phyloP scores from a whole-genome alignment of 2,888 invertebrate species.

The Strigamia maritima region DNA sequence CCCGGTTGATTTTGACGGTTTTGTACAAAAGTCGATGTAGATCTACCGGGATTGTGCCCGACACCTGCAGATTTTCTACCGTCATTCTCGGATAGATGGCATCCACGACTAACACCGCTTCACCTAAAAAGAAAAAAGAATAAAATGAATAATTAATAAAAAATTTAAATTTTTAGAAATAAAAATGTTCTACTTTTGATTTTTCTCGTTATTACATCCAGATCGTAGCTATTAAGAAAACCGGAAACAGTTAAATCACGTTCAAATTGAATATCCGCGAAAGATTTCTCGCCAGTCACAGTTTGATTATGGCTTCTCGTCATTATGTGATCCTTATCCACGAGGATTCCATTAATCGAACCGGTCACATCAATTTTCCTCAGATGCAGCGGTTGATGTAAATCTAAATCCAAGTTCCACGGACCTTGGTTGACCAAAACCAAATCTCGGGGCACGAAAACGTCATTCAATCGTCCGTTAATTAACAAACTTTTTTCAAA shows the following conservation, averaged over 20 bases:
- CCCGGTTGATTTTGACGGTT: neutral
- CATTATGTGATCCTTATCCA: neutral
- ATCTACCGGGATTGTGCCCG: neutral
- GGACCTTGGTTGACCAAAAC: neutral
- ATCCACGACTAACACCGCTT: neutral
- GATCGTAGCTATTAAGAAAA: neutral
- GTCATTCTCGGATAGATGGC: neutral
- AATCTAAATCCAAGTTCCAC: slow-evolving; percentile 6
- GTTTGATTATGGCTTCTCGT: slow-evolving; percentile 6
- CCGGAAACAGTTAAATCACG: neutral
- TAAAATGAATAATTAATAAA: too few species aligned
- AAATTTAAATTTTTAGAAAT: neutral
- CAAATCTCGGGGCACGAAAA: slow-evolving; percentile 1
- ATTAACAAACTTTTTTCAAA: neutral
- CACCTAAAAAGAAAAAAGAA: neutral
- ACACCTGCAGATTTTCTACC: neutral
- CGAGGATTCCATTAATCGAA: neutral
- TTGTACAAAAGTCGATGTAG: neutral
- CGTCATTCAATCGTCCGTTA: neutral
- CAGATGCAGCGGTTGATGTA: neutral
- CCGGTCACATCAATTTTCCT: neutral
- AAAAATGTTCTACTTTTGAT: neutral
- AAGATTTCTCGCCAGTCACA: neutral
- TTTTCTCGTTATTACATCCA: neutral
- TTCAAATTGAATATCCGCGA: neutral